These are phyloP conservation scores for Platalea minor DNA, from an alignment of 2,797 vertebrate species.

Conservation along the genomic window DNA sequence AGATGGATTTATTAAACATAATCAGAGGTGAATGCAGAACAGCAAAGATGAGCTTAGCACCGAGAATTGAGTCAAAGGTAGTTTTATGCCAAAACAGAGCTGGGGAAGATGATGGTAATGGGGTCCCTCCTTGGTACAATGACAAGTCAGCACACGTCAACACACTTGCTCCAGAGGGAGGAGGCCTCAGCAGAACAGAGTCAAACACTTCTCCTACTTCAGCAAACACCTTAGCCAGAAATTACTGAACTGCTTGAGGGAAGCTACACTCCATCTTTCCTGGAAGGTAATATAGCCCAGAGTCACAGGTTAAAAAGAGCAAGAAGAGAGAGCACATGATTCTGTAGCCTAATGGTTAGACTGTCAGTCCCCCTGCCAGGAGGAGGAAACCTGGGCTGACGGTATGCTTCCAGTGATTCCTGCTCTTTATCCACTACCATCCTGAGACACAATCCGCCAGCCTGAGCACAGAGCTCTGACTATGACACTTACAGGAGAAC, in stretches of 20 bases:
- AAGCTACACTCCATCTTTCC: background rate
- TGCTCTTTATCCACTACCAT: background rate
- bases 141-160: background rate
- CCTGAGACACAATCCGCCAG: background rate
- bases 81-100: background rate
- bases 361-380: background rate
- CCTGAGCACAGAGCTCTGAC: background rate
- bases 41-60: background rate
- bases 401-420: background rate
- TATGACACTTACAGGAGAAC: background rate
- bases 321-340: background rate
- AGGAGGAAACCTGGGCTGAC: background rate
- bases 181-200: background rate
- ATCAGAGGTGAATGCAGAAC: background rate
- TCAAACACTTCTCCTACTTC: background rate
- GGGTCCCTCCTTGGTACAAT: background rate
- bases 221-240: background rate
- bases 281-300: background rate
- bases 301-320: background rate
- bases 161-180: background rate
- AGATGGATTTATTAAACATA: background rate
- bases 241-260: background rate
- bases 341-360: background rate
- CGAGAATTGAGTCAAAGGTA: background rate
- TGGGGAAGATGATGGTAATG: background rate